phyloP scores from a whole-genome alignment of 2,888 invertebrate species.

The Troilus luridus region DNA sequence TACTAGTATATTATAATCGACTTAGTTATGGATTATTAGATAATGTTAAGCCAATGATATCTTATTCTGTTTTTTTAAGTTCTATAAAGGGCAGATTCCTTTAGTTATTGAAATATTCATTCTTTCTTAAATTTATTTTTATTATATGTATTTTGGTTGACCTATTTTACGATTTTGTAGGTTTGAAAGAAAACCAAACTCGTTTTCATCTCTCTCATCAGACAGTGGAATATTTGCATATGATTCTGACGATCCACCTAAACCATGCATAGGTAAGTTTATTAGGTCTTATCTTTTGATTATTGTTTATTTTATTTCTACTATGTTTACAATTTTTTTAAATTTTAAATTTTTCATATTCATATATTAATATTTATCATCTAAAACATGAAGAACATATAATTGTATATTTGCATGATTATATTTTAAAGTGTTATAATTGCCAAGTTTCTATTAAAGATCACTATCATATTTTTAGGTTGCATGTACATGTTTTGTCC shows the following conservation, averaged over 20 bases:
- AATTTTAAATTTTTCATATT: too few relatives aligned
- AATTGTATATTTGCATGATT: too few relatives aligned
- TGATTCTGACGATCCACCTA: constrained; percentile 26
- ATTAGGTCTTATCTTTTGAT: not conserved
- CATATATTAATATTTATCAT: too few relatives aligned
- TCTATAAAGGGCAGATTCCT: not conserved
- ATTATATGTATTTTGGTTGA: not conserved
- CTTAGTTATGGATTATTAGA: not conserved
- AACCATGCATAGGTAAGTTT: not conserved
- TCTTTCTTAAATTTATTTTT: not conserved
- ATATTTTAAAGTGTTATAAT: not conserved
- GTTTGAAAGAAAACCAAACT: constrained; percentile 64
- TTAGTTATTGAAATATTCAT: not conserved
- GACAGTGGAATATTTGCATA: constrained; percentile 66
- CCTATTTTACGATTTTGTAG: constrained; percentile 62
- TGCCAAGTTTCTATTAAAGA: not conserved
- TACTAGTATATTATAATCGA: too few relatives aligned
- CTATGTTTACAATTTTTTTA: too few relatives aligned
- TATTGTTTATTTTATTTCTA: not conserved
- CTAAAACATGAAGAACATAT: too few relatives aligned
- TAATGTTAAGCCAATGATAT: not conserved
- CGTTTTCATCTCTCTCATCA: constrained; percentile 64
- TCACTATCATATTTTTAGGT: constrained; percentile 69
- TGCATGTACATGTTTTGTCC: constrained; percentile 83
- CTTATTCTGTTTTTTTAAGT: not conserved